Conservation (phyloP, 2,797 vertebrate species). For the Alosa sapidissima region DNA sequence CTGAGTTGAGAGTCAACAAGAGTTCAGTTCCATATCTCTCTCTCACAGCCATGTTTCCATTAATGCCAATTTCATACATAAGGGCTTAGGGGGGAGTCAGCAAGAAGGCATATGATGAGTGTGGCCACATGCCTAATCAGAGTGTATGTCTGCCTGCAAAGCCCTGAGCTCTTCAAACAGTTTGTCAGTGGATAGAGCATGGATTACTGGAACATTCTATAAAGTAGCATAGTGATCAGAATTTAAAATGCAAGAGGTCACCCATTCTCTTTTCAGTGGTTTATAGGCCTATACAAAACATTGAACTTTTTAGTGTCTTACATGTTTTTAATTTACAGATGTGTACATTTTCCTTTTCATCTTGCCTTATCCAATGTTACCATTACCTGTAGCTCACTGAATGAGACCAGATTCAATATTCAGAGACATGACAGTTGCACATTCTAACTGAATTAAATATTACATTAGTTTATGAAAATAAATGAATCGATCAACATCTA, state of each 20-base stretch:
- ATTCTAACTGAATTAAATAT: too few relatives aligned
- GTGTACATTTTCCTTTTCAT: not conserved
- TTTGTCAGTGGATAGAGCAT: not conserved
- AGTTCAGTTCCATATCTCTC: slow-evolving; percentile 61
- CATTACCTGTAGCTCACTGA: too few relatives aligned
- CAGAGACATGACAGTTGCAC: too few relatives aligned
- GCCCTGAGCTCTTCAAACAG: not conserved
- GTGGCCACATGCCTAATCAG: slow-evolving; percentile 56
- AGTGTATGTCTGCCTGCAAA: slow-evolving; percentile 29
- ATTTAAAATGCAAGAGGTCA: not conserved
- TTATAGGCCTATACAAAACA: not conserved
- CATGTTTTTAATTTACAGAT: not conserved
- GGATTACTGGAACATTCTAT: slow-evolving; percentile 3
- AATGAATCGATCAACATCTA: too few relatives aligned
- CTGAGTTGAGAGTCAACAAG: slow-evolving; percentile 57
- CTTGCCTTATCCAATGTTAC: too few relatives aligned
- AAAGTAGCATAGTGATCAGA: not conserved
- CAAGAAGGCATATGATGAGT: slow-evolving; percentile 61
- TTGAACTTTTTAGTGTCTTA: not conserved
- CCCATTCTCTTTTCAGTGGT: not conserved
- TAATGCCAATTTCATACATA: slow-evolving; percentile 76
- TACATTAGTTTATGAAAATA: too few relatives aligned
- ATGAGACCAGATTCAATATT: too few relatives aligned
- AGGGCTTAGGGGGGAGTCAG: slow-evolving; percentile 55
- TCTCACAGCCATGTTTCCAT: slow-evolving; percentile 65